Evolutionary conservation across 2,888 invertebrate species (phyloP).

Genomic region (Bursaphelenchus okinawaensis): DNA sequence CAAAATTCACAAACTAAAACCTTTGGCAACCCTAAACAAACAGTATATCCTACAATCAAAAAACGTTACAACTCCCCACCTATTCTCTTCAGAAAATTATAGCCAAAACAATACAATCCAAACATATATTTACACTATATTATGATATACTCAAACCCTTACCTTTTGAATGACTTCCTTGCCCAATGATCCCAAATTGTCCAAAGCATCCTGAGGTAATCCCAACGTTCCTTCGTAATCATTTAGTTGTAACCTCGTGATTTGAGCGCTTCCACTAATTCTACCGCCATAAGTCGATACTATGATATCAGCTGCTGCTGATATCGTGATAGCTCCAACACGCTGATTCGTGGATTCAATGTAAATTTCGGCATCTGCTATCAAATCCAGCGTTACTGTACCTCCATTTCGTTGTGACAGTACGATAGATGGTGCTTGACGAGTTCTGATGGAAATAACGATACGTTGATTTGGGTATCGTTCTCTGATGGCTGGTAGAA

Average conservation of each 20-base stretch:
- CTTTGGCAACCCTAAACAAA: no score
- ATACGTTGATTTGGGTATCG: slow-evolving; percentile 52
- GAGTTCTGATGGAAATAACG: slow-evolving; percentile 40
- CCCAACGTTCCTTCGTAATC: slow-evolving; percentile 24
- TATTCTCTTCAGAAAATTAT: no score
- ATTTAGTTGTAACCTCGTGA: slow-evolving; percentile 36
- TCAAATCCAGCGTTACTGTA: slow-evolving; percentile 41
- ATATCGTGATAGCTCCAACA: slow-evolving; percentile 43
- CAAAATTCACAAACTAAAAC: no score
- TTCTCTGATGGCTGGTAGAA: slow-evolving; percentile 51
- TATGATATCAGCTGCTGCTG: slow-evolving; percentile 37
- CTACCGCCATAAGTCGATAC: slow-evolving; percentile 19
- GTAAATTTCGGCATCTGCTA: slow-evolving; percentile 48
- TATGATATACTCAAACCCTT: neutral
- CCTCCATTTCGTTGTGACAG: slow-evolving; percentile 28
- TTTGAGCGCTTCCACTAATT: slow-evolving; percentile 40
- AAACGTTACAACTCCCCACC: no score
- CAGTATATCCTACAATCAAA: no score
- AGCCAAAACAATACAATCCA: no score
- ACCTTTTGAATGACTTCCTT: slow-evolving; percentile 48
- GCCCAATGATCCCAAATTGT: slow-evolving; percentile 48
- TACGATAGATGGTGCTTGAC: slow-evolving; percentile 40
- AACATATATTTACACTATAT: no score
- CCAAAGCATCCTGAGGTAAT: slow-evolving; percentile 49
- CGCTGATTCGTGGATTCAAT: slow-evolving; percentile 36